Percentiles rank a stretch among this genome's conserved stretches.
These are phyloP conservation scores for Tinamus guttatus DNA, from an alignment of 2,113 vertebrate species.

Conservation along the genomic window DNA sequence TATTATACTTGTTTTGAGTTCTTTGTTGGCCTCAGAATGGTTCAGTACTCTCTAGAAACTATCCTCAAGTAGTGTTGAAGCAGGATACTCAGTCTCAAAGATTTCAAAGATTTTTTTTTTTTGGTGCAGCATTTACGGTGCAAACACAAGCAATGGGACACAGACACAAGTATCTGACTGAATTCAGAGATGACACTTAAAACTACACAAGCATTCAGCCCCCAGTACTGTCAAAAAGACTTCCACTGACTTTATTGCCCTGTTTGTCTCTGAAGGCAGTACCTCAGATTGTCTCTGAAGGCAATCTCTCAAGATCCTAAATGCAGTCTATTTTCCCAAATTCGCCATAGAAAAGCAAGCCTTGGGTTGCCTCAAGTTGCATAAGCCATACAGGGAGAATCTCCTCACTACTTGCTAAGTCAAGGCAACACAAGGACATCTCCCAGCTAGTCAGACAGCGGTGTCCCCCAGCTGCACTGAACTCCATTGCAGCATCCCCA, in stretches of 20 bases:
- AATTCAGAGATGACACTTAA: neutral
- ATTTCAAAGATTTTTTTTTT: neutral
- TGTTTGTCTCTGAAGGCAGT: neutral
- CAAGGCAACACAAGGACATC: neutral
- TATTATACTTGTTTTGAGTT: neutral
- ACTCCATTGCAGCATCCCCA: neutral
- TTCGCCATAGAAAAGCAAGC: neutral
- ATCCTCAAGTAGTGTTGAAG: neutral
- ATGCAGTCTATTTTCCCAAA: neutral
- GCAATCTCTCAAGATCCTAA: neutral
- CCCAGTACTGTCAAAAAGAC: neutral
- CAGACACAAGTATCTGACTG: neutral
- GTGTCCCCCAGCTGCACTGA: accelerated
- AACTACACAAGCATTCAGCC: neutral
- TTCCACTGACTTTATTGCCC: neutral
- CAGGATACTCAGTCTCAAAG: neutral
- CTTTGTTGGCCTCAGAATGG: neutral
- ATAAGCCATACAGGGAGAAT: neutral
- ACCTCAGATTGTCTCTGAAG: neutral
- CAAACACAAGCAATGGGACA: neutral
- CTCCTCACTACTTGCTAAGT: neutral
- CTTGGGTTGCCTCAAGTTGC: neutral
- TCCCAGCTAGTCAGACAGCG: accelerated
- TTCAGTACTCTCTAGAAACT: neutral
- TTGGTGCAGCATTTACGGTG: neutral